Conservation (phyloP, 2,888 invertebrate species). For the Argyresthia goedartella region DNA sequence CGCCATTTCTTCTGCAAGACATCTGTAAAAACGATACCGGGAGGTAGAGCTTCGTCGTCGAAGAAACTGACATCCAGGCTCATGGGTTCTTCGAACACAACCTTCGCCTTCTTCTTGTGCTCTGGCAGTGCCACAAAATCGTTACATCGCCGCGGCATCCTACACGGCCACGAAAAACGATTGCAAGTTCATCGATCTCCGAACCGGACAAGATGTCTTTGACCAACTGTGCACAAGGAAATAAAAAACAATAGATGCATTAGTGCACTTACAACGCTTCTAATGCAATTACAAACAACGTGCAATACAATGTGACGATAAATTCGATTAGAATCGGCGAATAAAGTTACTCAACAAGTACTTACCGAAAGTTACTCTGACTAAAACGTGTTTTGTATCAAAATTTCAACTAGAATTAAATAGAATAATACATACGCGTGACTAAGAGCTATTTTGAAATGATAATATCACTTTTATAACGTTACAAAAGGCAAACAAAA, state of each 20-base stretch:
- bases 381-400: not conserved
- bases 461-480: conserved; percentile 12
- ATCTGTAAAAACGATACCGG: conserved; percentile 86
- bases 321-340: conserved; percentile 28
- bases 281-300: conserved; percentile 36
- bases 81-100: conserved; percentile 25
- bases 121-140: conserved; percentile 35
- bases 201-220: not conserved
- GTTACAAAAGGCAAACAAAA: conserved; percentile 18
- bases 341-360: conserved; percentile 19
- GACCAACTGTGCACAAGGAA: not conserved
- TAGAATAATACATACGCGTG: not conserved
- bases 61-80: conserved; percentile 49
- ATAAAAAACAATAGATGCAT: not conserved
- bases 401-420: too few relatives aligned
- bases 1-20: conserved; percentile 87
- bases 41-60: conserved; percentile 64
- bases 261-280: not conserved
- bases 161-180: not conserved
- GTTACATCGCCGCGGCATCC: conserved; percentile 20
- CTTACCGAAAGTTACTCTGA: conserved; percentile 18
- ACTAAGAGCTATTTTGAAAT: not conserved
- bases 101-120: conserved; percentile 47
- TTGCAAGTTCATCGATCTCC: not conserved
- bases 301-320: conserved; percentile 32